Percentiles rank a stretch among this genome's conserved stretches.
These are phyloP conservation scores for Doryteuthis pealeii DNA, from an alignment of 1,140 invertebrate species.

Conservation along the genomic window DNA sequence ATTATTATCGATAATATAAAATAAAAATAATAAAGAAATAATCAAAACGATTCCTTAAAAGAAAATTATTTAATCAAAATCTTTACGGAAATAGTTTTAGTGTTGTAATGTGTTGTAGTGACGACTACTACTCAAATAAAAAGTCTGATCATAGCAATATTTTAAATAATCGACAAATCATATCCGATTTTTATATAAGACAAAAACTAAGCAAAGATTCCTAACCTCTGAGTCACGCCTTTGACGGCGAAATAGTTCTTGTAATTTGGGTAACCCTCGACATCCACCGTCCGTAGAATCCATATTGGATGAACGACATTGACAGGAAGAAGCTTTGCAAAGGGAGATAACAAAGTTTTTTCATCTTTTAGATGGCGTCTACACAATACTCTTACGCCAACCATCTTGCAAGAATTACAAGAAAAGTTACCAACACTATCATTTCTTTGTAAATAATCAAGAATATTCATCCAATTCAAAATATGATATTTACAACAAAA, in stretches of 20 bases:
- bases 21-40: too few species aligned
- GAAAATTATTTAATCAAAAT: too few species aligned
- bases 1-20: too few species aligned
- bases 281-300: conserved; percentile 11
- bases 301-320: conserved; percentile 14
- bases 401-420: not conserved
- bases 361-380: not conserved
- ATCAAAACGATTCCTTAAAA: too few species aligned
- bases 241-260: conserved; percentile 49
- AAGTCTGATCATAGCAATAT: not conserved
- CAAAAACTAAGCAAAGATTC: not conserved
- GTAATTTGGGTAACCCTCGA: conserved; percentile 46
- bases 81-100: too few species aligned
- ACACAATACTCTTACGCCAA: not conserved
- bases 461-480: too few species aligned
- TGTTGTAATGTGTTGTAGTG: too few species aligned
- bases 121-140: not conserved
- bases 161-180: not conserved
- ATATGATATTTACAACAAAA: too few species aligned
- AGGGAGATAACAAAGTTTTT: not conserved
- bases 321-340: not conserved
- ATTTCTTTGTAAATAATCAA: too few species aligned
- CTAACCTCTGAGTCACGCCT: conserved; percentile 46
- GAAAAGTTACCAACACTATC: too few species aligned
- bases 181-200: not conserved